phyloP scores from a whole-genome alignment of 2,888 invertebrate genomes.

The Asteroscopus sphinx region DNA sequence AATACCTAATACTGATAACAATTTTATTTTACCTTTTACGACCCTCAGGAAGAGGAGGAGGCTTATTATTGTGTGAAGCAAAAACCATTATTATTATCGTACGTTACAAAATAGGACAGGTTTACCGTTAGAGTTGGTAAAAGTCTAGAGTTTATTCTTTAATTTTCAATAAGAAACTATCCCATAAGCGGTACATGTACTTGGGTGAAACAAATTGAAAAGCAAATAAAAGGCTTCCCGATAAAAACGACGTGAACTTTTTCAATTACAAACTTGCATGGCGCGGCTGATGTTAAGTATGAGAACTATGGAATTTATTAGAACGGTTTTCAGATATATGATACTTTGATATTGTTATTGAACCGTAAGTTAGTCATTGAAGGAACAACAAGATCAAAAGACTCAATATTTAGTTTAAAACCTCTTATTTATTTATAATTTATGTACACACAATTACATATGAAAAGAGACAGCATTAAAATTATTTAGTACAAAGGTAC shows the following conservation, averaged over 20 bases:
- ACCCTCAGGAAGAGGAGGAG: too few species aligned
- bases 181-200: constrained; percentile 55
- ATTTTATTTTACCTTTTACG: too few species aligned
- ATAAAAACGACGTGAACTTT: constrained; percentile 81
- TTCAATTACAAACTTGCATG: constrained; percentile 89
- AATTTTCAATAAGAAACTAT: constrained; percentile 49
- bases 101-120: too few species aligned
- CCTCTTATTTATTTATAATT: too few species aligned
- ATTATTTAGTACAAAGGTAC: too few species aligned
- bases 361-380: background rate
- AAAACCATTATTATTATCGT: too few species aligned
- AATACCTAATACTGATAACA: too few species aligned
- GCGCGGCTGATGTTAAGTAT: constrained; percentile 76
- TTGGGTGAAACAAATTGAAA: constrained; percentile 68
- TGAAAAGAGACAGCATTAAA: too few species aligned
- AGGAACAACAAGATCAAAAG: background rate
- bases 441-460: too few species aligned
- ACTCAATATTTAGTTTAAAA: background rate
- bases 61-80: too few species aligned
- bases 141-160: constrained; percentile 30
- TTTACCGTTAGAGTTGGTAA: background rate
- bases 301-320: constrained; percentile 59
- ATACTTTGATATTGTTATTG: constrained; percentile 67
- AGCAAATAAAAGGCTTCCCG: constrained; percentile 67
- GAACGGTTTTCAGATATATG: constrained; percentile 62